A percentile compares a stretch with the other conserved stretches of the same genome.
Conservation (phyloP, 1,140 invertebrate species). For the Calephelis nemesis region DNA sequence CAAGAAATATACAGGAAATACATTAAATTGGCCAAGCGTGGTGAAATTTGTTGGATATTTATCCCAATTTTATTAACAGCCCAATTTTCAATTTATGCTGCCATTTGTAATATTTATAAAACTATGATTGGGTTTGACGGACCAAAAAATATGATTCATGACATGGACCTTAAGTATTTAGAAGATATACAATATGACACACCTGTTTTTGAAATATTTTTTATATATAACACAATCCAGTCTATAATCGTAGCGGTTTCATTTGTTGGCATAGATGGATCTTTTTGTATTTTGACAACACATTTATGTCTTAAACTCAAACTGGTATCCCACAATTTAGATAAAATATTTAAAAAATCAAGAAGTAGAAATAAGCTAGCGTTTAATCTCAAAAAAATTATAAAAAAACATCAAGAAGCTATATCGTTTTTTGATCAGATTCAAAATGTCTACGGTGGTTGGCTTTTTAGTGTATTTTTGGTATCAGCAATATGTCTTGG, state of each 20-base stretch:
- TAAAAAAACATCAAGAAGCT: conserved; percentile 51
- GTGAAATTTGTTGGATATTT: conserved; percentile 49
- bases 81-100: conserved; percentile 52
- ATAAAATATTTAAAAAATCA: conserved; percentile 44
- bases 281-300: conserved; percentile 56
- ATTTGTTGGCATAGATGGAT: conserved; percentile 56
- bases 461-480: conserved; percentile 53
- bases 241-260: conserved; percentile 41
- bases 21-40: conserved; percentile 49
- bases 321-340: conserved; percentile 47
- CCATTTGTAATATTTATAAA: conserved; percentile 41
- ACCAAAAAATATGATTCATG: conserved; percentile 54
- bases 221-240: conserved; percentile 49
- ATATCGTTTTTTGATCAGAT: conserved; percentile 46
- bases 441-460: conserved; percentile 54
- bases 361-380: conserved; percentile 38
- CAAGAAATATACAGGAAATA: conserved; percentile 47
- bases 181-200: conserved; percentile 55
- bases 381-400: conserved; percentile 40
- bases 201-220: conserved; percentile 55
- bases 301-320: conserved; percentile 57
- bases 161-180: conserved; percentile 51
- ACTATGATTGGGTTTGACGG: conserved; percentile 41
- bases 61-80: conserved; percentile 47
- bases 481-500: conserved; percentile 50